Evolutionary conservation across 2,113 vertebrate genomes (phyloP).

Genomic region (Cheilinus undulatus): DNA sequence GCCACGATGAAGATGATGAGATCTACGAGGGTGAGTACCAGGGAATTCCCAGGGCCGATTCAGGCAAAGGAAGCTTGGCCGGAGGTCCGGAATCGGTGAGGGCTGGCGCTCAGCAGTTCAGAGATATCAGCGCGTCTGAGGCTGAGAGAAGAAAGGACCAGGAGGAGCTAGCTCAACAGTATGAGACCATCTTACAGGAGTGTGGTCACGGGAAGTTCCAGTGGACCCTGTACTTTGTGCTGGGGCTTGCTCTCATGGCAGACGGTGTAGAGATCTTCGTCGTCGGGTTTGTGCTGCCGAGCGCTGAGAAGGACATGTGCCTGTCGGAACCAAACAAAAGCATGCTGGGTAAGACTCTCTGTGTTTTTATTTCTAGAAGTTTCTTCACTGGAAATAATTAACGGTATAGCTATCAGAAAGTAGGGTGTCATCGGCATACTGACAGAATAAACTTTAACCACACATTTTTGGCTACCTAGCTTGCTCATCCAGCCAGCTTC

Average conservation of each 20-base stretch:
- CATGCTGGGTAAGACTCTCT: slow-evolving; percentile 91
- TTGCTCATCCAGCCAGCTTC: too few species aligned
- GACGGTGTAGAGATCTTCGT: slow-evolving; percentile 97
- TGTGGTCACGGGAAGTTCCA: slow-evolving; percentile 97
- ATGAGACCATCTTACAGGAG: slow-evolving; percentile 95
- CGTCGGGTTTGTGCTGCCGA: slow-evolving; percentile 96
- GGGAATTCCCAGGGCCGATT: slow-evolving; percentile 93
- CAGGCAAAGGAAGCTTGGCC: slow-evolving; percentile 82
- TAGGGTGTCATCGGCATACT: background rate
- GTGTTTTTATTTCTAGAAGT: background rate
- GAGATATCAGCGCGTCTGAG: slow-evolving; percentile 80
- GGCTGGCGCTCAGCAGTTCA: slow-evolving; percentile 78
- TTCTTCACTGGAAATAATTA: background rate
- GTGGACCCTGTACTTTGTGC: slow-evolving; percentile 96
- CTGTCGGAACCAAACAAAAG: slow-evolving; percentile 98
- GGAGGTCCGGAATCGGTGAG: slow-evolving; percentile 72
- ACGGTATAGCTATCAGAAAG: background rate
- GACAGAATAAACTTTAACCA: background rate
- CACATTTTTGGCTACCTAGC: too few species aligned
- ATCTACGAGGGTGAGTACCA: slow-evolving; percentile 99
- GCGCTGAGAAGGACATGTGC: slow-evolving; percentile 98
- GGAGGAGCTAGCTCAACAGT: slow-evolving; percentile 95
- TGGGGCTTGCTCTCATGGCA: slow-evolving; percentile 96
- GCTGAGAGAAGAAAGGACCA: slow-evolving; percentile 89
- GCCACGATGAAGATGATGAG: slow-evolving; percentile 96